These are phyloP conservation scores for Brachylomia viminalis DNA, from an alignment of 2,888 invertebrate genomes.

Conservation along the genomic window DNA sequence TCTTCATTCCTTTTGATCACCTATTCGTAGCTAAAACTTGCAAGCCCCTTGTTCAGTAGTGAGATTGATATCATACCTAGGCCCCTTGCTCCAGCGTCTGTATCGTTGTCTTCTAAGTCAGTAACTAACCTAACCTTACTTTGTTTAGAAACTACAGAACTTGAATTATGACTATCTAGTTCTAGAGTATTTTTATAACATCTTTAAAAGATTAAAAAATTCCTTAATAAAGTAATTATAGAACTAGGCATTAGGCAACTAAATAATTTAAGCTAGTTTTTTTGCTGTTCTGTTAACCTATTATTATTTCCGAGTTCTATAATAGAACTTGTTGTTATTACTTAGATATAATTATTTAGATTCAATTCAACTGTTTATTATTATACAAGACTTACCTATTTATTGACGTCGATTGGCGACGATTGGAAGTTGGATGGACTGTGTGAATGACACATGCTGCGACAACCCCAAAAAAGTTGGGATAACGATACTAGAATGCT, in stretches of 20 bases:
- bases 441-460: neutral
- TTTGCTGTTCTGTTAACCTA: neutral
- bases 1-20: neutral
- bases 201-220: neutral
- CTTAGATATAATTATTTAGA: neutral
- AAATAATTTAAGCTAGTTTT: constrained; percentile 15
- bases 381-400: neutral
- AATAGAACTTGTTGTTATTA: neutral
- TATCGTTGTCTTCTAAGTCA: neutral
- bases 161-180: neutral
- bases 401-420: neutral
- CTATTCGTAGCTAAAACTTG: too few species aligned
- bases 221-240: constrained; percentile 6
- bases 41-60: neutral
- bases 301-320: constrained; percentile 6
- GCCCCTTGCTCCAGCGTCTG: neutral
- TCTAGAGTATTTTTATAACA: neutral
- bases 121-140: neutral
- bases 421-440: neutral
- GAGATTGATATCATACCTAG: neutral
- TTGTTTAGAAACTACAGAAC: neutral
- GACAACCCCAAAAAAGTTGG: neutral
- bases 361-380: neutral
- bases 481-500: neutral
- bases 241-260: neutral